A percentile compares a stretch with the other conserved stretches of the same genome.
These are phyloP conservation scores for Gadopsis marmoratus DNA, from an alignment of 2,797 vertebrate species.

Conservation along the genomic window DNA sequence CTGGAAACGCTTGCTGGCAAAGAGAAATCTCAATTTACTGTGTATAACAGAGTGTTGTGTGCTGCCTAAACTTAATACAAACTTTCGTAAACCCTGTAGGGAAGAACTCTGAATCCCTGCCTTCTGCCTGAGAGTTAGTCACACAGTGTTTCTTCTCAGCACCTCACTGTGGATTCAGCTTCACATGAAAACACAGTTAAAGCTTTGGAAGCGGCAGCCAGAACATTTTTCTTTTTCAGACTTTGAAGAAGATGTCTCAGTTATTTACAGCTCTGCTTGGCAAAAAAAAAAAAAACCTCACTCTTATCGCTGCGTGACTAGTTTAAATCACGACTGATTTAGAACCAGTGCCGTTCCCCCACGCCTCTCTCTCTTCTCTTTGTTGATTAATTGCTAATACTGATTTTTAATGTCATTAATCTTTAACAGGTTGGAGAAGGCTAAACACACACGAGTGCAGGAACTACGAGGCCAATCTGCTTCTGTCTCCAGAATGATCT, in stretches of 20 bases:
- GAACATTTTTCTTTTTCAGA: slow-evolving; percentile 46
- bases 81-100: slow-evolving; percentile 48
- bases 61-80: slow-evolving; percentile 40
- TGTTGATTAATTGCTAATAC: slow-evolving; percentile 45
- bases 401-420: slow-evolving; percentile 42
- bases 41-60: neutral
- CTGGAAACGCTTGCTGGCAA: slow-evolving; percentile 1
- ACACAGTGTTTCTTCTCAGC: slow-evolving; percentile 44
- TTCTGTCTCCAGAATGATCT: slow-evolving; percentile 27
- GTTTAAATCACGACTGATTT: slow-evolving; percentile 58
- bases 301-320: slow-evolving; percentile 50
- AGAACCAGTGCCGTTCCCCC: slow-evolving; percentile 20
- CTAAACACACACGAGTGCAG: slow-evolving; percentile 19
- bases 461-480: slow-evolving; percentile 25
- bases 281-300: slow-evolving; percentile 7
- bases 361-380: slow-evolving; percentile 8
- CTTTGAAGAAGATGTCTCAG: slow-evolving; percentile 60
- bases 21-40: slow-evolving; percentile 5
- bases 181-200: slow-evolving; percentile 48
- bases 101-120: slow-evolving; percentile 34
- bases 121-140: slow-evolving; percentile 51
- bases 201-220: slow-evolving; percentile 44
- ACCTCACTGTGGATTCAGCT: slow-evolving; percentile 46
- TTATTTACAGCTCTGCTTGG: slow-evolving; percentile 68
- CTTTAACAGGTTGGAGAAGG: slow-evolving; percentile 26